Evolutionary conservation across 2,797 vertebrate genomes (phyloP), one percentile per base, ranked within the genome.

Genomic region (Hydrophis major): DNA sequence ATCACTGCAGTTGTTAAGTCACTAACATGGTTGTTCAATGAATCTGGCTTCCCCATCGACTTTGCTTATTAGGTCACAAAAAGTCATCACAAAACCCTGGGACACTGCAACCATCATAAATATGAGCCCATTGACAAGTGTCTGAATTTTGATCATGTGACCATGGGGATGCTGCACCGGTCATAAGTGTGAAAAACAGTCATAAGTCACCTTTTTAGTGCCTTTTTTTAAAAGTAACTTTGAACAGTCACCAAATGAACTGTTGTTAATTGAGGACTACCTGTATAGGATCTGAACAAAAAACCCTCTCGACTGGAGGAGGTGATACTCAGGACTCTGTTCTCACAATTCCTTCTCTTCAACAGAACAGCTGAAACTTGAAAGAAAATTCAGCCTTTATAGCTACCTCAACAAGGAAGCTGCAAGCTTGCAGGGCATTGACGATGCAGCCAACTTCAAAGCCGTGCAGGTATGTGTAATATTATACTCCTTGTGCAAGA

Each of bases 361-460:
- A 25, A 14, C 95, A 98, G 98, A 95, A 94, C 95, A 96, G 91
- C 96, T 98, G 91, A 98, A 97, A 94, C 96, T 98, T 0, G 55
- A 56, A 47, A 93, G 47, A 63, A 96, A 98, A 50, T 93, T 93
- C 0, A 37, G 50, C 6, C 87, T 90, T 89, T 98, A 98, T 0
- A 0, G 12, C 7, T 98, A 98, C 94, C 94, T 98, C 91, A 96
- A 96, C 61, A 10, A 0, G 7, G 96, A 97, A 50, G 61, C 89
- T 3, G 89, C 94, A 86, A 93, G 4, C 32, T 93, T 98, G 86
- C 93, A 91, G 0, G 96, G 97, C 22, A 2, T 97, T 95, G 97
- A 98, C 0, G 98, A 98, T 0, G 96, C 96, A 0, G 95, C 97
- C 94, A 97, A 97, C 90, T 98, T 98, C 95, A 95, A 2, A 0